Percentiles rank a stretch among this genome's conserved stretches.
These are phyloP conservation scores for Calosoma granatense DNA, from an alignment of 1,140 invertebrate species.

Conservation along the genomic window DNA sequence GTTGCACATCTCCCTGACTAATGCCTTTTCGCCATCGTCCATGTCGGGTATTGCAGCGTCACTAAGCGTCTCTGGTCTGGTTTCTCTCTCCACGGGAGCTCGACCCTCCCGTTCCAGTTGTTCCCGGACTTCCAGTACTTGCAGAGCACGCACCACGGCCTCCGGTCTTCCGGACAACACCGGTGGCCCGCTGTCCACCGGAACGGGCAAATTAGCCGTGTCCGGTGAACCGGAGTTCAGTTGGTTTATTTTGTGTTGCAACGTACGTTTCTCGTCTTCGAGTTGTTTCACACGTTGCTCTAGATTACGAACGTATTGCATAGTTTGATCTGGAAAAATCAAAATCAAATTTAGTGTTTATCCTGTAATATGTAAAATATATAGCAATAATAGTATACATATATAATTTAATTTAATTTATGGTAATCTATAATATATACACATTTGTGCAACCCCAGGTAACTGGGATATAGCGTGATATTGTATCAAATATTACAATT, in stretches of 20 bases:
- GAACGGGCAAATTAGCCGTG: conserved; percentile 28
- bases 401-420: too few species aligned
- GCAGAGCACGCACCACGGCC: conserved; percentile 80
- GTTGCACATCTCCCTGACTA: conserved; percentile 94
- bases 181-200: conserved; percentile 35
- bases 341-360: conserved; percentile 4
- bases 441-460: too few species aligned
- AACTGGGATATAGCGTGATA: too few species aligned
- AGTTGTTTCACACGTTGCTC: conserved; percentile 75
- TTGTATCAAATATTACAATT: too few species aligned
- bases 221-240: conserved; percentile 25
- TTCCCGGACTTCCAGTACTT: conserved; percentile 83
- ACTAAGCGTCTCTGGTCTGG: conserved; percentile 48
- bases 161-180: conserved; percentile 60
- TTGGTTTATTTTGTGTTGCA: conserved; percentile 39
- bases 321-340: conserved; percentile 52
- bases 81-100: conserved; percentile 33
- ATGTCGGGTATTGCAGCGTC: conserved; percentile 51
- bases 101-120: conserved; percentile 62
- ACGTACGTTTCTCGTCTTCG: conserved; percentile 64
- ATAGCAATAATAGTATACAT: too few species aligned
- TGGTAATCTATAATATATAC: not conserved
- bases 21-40: conserved; percentile 83
- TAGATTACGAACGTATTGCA: conserved; percentile 79
- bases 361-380: too few species aligned